phyloP scores from a whole-genome alignment of 2,113 vertebrate genomes.

The Tychaedon coryphoeus region DNA sequence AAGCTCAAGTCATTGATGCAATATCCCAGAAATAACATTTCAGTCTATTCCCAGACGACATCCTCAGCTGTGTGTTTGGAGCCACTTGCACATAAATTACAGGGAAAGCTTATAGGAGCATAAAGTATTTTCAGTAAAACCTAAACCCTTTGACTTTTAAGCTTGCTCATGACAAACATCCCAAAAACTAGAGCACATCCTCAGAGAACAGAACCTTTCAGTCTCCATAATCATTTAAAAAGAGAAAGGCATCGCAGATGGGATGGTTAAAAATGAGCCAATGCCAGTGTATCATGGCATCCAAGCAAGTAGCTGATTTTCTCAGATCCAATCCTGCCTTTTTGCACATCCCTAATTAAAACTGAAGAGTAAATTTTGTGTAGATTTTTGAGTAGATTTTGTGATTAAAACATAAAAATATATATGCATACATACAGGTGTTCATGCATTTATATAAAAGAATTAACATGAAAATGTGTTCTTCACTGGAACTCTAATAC shows the following conservation, averaged over 20 bases:
- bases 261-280: background rate
- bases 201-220: constrained; percentile 28
- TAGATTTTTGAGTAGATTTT: no score
- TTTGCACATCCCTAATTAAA: background rate
- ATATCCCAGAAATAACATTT: constrained; percentile 30
- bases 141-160: constrained; percentile 53
- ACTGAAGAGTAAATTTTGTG: background rate
- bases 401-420: background rate
- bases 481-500: background rate
- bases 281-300: background rate
- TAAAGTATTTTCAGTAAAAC: constrained; percentile 43
- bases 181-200: constrained; percentile 45
- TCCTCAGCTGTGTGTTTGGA: background rate
- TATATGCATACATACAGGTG: background rate
- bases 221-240: constrained; percentile 28
- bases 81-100: constrained; percentile 44
- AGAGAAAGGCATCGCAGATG: background rate
- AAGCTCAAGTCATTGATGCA: constrained; percentile 13
- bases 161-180: constrained; percentile 26
- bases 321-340: background rate
- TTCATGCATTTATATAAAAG: background rate
- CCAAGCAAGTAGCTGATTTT: background rate
- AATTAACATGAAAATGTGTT: background rate
- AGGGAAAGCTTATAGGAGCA: background rate
- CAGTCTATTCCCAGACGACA: background rate